Conservation (phyloP, 2,113 vertebrate species). For the Thalassoma bifasciatum region DNA sequence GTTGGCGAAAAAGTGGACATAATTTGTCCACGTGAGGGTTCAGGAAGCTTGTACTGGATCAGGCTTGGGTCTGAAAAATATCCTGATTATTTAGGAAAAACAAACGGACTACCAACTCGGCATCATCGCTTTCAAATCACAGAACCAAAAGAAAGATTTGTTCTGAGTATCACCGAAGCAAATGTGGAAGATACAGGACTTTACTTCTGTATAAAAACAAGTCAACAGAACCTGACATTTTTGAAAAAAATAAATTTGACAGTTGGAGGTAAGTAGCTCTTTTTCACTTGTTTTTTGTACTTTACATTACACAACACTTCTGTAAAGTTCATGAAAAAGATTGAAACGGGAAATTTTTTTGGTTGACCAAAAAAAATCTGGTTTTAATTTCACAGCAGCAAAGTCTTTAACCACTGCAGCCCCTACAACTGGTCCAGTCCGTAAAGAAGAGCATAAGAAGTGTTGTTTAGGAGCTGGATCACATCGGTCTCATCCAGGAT, state of each 20-base stretch:
- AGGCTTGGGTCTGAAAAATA: constrained; percentile 32
- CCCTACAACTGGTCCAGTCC: not conserved
- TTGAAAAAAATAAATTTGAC: constrained; percentile 27
- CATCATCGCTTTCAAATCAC: not conserved
- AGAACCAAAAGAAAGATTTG: not conserved
- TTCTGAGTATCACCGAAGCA: constrained; percentile 23
- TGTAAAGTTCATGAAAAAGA: too few relatives aligned
- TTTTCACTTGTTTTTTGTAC: not conserved
- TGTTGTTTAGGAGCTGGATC: constrained; percentile 41
- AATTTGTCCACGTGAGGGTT: not conserved
- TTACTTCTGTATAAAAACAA: constrained; percentile 49
- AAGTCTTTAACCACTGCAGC: not conserved
- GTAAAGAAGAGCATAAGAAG: constrained; percentile 14
- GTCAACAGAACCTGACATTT: rapidly evolving
- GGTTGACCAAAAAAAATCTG: not conserved
- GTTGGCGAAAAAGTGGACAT: constrained; percentile 47
- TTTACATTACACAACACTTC: too few relatives aligned
- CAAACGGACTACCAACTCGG: rapidly evolving
- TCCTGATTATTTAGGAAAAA: constrained; percentile 23
- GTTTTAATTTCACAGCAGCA: not conserved
- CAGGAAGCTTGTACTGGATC: constrained; percentile 39
- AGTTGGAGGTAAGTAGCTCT: constrained; percentile 40
- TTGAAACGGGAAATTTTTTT: too few relatives aligned
- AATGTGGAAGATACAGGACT: constrained; percentile 38
- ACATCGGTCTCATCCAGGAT: not conserved